Conservation (phyloP, 2,797 vertebrate genomes). For the Carduelis carduelis region DNA sequence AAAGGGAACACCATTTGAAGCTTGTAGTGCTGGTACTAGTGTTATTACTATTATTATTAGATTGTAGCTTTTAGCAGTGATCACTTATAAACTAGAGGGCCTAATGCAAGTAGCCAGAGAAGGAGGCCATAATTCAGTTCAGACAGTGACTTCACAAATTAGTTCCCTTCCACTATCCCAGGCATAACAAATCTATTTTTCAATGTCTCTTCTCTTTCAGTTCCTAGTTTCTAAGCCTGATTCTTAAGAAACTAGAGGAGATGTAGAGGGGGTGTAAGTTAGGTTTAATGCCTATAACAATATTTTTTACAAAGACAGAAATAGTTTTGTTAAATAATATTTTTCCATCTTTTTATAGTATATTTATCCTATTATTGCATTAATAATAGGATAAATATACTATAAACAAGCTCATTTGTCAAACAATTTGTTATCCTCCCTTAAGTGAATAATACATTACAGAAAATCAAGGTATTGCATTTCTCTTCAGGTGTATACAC, state of each 20-base stretch:
- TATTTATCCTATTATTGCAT: background rate
- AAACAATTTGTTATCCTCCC: background rate
- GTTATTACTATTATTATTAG: background rate
- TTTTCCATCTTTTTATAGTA: background rate
- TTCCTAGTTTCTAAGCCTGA: background rate
- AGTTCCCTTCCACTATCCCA: background rate
- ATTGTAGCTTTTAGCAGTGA: background rate
- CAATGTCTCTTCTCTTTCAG: background rate
- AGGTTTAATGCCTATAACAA: background rate
- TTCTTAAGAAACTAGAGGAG: background rate
- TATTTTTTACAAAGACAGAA: background rate
- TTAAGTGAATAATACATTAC: background rate
- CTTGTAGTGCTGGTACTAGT: background rate
- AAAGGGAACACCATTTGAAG: background rate
- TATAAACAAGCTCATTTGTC: background rate
- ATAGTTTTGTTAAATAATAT: background rate
- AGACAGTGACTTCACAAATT: background rate
- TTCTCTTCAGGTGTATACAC: background rate
- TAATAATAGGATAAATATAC: background rate
- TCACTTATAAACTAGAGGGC: background rate
- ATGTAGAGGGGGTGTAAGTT: too few relatives aligned
- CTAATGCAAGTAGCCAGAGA: background rate
- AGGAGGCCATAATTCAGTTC: background rate
- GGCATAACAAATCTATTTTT: background rate
- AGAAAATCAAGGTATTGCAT: background rate